These are phyloP conservation scores for Melikaiella ostensackeni DNA, from an alignment of 2,888 invertebrate genomes.

Conservation along the genomic window DNA sequence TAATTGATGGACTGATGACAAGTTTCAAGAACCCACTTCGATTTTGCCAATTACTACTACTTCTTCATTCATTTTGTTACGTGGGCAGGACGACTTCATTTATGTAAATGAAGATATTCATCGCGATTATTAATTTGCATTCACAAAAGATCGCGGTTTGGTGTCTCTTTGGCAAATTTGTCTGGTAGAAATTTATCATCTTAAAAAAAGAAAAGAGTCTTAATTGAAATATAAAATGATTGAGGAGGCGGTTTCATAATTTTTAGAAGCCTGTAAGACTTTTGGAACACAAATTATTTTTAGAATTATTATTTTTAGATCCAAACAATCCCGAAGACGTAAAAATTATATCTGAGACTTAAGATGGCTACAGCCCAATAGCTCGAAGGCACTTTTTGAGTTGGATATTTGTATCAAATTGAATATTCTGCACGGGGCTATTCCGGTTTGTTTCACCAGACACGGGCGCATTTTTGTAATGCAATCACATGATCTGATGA, in stretches of 20 bases:
- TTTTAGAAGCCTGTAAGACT: background rate
- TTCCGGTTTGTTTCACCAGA: no score
- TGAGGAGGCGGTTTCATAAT: conserved; percentile 47
- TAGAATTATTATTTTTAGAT: background rate
- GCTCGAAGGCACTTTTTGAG: no score
- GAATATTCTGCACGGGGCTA: no score
- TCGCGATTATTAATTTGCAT: conserved; percentile 21
- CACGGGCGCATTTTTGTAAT: no score
- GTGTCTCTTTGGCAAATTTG: conserved; percentile 20
- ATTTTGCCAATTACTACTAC: conserved; percentile 32
- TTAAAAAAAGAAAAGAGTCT: background rate
- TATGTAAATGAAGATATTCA: conserved; percentile 37
- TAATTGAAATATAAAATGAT: conserved; percentile 45
- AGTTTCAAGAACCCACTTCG: conserved; percentile 31
- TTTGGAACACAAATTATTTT: background rate
- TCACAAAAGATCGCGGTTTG: conserved; percentile 11
- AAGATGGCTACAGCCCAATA: no score
- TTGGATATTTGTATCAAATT: no score
- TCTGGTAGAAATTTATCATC: conserved; percentile 16
- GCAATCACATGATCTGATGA: no score
- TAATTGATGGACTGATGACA: conserved; percentile 38
- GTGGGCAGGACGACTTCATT: conserved; percentile 35
- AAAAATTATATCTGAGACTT: no score
- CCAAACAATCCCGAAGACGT: background rate
- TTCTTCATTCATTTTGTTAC: conserved; percentile 4